These are phyloP conservation scores for Montipora sp. DNA, from an alignment of 64 coral and sea anemone species.

Conservation along the genomic window DNA sequence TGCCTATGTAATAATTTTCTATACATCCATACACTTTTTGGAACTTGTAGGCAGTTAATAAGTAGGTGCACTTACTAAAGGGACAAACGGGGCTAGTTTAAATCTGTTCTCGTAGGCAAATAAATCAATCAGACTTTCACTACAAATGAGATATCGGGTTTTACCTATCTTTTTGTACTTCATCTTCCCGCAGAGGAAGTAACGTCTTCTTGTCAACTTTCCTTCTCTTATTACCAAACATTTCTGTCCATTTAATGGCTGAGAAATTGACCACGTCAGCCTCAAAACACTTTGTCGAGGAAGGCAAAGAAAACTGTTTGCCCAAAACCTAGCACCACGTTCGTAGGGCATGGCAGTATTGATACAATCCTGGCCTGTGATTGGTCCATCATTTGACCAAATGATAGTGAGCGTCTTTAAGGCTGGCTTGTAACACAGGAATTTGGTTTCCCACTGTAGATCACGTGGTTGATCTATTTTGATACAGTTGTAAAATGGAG, in stretches of 20 bases:
- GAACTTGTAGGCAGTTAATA: too few species aligned
- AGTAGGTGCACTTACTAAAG: too few species aligned
- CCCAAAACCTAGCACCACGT: background rate
- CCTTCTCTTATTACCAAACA: background rate
- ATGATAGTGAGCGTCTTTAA: conserved; percentile 6
- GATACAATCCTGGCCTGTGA: conserved; percentile 6
- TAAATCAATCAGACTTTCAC: background rate
- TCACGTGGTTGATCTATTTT: conserved; percentile 1
- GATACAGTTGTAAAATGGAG: background rate
- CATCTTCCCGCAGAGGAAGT: conserved; percentile 9
- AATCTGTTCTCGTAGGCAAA: too few species aligned
- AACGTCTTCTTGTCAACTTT: background rate
- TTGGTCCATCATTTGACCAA: conserved; percentile 12
- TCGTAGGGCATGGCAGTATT: conserved; percentile 32
- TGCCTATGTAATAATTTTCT: too few species aligned
- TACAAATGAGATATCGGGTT: background rate
- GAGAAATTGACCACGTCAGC: background rate
- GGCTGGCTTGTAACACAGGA: conserved; percentile 16
- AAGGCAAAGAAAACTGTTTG: conserved; percentile 23
- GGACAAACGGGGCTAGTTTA: too few species aligned
- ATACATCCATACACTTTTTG: too few species aligned
- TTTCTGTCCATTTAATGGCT: background rate
- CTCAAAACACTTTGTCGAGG: conserved; percentile 1
- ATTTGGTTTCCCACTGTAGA: conserved; percentile 1
- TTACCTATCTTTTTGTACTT: conserved; percentile 34